Evolutionary conservation across 1,140 invertebrate species (phyloP).

Genomic region (Caerostris darwini): DNA sequence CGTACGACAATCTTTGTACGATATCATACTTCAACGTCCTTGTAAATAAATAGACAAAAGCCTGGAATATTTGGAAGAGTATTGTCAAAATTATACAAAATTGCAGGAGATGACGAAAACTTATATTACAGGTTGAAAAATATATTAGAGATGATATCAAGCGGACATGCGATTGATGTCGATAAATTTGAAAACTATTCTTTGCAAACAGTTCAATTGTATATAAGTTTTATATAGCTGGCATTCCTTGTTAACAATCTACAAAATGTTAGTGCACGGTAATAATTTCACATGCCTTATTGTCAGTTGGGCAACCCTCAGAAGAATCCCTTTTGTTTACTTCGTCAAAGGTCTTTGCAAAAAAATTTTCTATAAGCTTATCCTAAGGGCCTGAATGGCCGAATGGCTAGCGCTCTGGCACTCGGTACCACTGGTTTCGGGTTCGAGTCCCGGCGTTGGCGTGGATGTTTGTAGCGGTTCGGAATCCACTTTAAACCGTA

Average conservation of each 20-base stretch:
- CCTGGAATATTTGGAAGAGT: too few species aligned
- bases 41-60: too few species aligned
- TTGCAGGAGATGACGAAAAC: constrained; percentile 23
- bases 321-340: constrained; percentile 57
- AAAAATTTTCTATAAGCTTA: neutral
- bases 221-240: neutral
- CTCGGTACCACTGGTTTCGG: too few species aligned
- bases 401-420: too few species aligned
- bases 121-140: constrained; percentile 17
- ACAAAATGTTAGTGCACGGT: constrained; percentile 66
- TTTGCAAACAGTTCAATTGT: neutral
- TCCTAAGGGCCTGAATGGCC: neutral
- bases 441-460: too few species aligned
- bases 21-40: too few species aligned
- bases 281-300: constrained; percentile 29
- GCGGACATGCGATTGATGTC: constrained; percentile 39
- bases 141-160: constrained; percentile 37
- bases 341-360: neutral
- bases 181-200: constrained; percentile 24
- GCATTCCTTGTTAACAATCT: constrained; percentile 39
- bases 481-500: neutral
- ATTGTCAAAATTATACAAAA: neutral
- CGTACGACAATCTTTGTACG: too few species aligned
- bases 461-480: too few species aligned
- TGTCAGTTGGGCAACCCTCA: constrained; percentile 42